phyloP scores from a whole-genome alignment of 2,113 vertebrate species.

The Coracopsis vasa region DNA sequence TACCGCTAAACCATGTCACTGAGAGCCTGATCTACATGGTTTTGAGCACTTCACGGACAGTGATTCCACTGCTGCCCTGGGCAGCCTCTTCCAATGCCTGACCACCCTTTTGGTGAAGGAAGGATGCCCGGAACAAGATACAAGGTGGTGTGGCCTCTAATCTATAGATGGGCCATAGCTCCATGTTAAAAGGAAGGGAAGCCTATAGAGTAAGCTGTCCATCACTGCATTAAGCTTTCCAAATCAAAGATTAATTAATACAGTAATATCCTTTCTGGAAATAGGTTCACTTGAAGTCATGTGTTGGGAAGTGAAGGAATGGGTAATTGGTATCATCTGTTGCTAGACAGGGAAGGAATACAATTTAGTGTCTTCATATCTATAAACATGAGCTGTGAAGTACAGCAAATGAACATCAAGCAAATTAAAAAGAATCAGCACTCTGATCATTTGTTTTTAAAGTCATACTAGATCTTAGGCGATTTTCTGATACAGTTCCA shows the following conservation, averaged over 20 bases:
- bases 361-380: background rate
- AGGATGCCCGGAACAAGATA: background rate
- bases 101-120: no score
- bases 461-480: conserved; percentile 14
- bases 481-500: background rate
- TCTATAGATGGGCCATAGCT: background rate
- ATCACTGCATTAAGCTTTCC: background rate
- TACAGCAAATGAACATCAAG: conserved; percentile 32
- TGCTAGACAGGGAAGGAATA: background rate
- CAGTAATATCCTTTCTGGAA: background rate
- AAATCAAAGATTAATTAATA: background rate
- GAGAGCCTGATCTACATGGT: no score
- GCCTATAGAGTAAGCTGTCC: background rate
- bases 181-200: background rate
- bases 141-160: background rate
- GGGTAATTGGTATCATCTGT: background rate
- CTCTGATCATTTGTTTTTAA: conserved; percentile 47
- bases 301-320: conserved; percentile 23
- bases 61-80: no score
- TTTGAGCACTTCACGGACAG: no score
- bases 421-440: conserved; percentile 69
- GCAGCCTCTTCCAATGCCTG: no score
- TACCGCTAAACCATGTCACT: no score
- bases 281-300: background rate
- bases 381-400: conserved; percentile 12